Base-by-base conservation (phyloP, 2,113 vertebrate genomes). In the Phaethon lepturus region DNA sequence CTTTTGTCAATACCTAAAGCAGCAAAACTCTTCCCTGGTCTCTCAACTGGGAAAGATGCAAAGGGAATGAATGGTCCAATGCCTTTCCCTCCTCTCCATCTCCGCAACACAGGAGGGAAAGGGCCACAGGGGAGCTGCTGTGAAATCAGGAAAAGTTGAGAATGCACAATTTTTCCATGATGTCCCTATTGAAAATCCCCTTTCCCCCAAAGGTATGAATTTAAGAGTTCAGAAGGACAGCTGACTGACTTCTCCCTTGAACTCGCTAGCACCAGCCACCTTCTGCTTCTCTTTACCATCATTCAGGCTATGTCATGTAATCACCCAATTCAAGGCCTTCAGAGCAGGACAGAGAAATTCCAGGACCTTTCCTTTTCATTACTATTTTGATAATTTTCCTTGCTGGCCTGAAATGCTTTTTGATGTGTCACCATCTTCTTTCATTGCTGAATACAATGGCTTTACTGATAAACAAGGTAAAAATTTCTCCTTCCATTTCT, bases 241-340 rank as follows among this genome's bases (percentile, higher is more conserved):
- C 16, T 40, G 24, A 6, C 15, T 55, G 31, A 40, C 28, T 63
- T 49, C 11, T 40, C 7, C 8, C 13, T 33, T 53, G 29, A 69
- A 25, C 49, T 28, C 3, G 0, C 3, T 8, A 53, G 12, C 11
- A 23, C 11, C 4, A 11, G 1, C 17, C 24, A 6, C 23, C 10
- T 84, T 72, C 33, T 19, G 1, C 6, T 87, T 69, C 56, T 58
- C 26, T 49, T 38, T 16, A 17, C 38, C 33, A 42, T 40, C 22
- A 28, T 28, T 60, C 19, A 67, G 33, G 15, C 28, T 11, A 12
- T 10, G 7, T 20, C 16, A 12, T 33, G 13, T 49, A 24, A 35
- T 8, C 38, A 35, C 11, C 23, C 33, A 28, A 15, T 11, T 42
- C 59, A 42, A 20, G n/a, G 24, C 18, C 8, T 45, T 40, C 11